Conservation (phyloP, 2,888 invertebrate species). For the Phyllotreta striolata region DNA sequence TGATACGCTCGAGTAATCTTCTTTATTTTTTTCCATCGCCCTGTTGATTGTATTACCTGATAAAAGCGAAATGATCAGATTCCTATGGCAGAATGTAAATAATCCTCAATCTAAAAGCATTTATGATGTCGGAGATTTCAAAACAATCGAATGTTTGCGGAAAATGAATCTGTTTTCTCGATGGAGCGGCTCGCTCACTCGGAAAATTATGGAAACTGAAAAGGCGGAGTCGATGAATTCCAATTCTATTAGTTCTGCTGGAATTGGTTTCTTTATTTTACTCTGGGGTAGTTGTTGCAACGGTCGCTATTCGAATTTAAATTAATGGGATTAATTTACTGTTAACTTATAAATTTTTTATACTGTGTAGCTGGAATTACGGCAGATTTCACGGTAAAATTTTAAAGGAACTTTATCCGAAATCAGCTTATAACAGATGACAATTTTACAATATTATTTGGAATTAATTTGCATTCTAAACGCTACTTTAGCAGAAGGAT, state of each 20-base stretch:
- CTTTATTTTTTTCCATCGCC: slow-evolving; percentile 49
- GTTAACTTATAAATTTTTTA: too few relatives aligned
- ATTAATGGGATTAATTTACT: background rate
- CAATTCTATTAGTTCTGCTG: slow-evolving; percentile 17
- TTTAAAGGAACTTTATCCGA: too few relatives aligned
- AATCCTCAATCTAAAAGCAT: slow-evolving; percentile 13
- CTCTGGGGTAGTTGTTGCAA: background rate
- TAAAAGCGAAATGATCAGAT: slow-evolving; percentile 40
- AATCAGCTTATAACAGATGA: too few relatives aligned
- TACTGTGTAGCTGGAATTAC: too few relatives aligned
- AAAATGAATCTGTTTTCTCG: slow-evolving; percentile 17
- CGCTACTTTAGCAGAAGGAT: too few relatives aligned
- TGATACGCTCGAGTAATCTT: slow-evolving; percentile 38
- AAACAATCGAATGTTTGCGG: slow-evolving; percentile 19
- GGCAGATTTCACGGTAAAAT: too few relatives aligned
- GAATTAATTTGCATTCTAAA: too few relatives aligned
- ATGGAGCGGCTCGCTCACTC: slow-evolving; percentile 5
- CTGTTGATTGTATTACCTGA: slow-evolving; percentile 32
- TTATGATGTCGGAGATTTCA: slow-evolving; percentile 5
- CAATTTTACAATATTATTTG: too few relatives aligned
- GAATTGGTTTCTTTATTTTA: slow-evolving; percentile 15
- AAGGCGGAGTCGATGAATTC: slow-evolving; percentile 12
- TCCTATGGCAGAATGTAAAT: slow-evolving; percentile 31
- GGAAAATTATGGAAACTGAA: slow-evolving; percentile 20
- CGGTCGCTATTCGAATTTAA: background rate